Evolutionary conservation across 2,888 invertebrate species (phyloP).

Genomic region (Thysanoteuthis rhombus): DNA sequence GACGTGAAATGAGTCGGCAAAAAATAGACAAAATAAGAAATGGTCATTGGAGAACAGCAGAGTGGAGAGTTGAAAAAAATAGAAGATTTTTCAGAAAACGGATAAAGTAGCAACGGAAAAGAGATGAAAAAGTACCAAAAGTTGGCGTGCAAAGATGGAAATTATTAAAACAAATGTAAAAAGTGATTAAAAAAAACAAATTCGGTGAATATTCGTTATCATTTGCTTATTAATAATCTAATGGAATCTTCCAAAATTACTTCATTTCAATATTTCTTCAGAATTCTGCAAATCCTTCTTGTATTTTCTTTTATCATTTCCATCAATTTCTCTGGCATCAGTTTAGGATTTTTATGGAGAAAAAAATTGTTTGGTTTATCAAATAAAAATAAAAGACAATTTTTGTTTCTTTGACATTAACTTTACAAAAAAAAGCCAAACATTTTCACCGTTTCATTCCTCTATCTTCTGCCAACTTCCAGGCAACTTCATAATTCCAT

Average conservation of each 20-base stretch:
- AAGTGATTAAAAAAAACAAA: background rate
- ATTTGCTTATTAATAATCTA: background rate
- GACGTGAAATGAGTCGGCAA: background rate
- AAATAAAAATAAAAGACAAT: background rate
- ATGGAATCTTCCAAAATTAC: background rate
- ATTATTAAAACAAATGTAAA: no score
- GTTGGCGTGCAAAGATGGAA: background rate
- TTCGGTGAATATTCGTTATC: background rate
- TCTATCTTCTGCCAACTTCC: background rate
- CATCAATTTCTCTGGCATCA: background rate
- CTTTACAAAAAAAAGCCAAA: background rate
- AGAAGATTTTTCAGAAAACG: background rate
- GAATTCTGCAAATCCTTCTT: background rate
- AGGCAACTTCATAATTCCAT: background rate
- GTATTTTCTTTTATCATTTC: background rate
- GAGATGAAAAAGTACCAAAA: background rate
- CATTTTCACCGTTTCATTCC: background rate
- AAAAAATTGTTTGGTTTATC: no score
- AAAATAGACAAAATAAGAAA: background rate
- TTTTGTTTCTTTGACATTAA: background rate
- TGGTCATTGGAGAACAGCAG: background rate
- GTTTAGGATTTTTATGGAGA: background rate
- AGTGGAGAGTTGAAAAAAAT: background rate
- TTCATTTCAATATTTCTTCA: slow-evolving; percentile 12
- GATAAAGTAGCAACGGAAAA: background rate